phyloP scores from a whole-genome alignment of 1,140 invertebrate genomes.

The roundworm (Caenorhabditis elegans) region WBcel235 BX284606.5:8469001-8469500 shows the following conservation, averaged over 20 bases:
- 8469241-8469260: constrained; percentile 61
- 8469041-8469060: neutral
- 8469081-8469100: constrained; percentile 53
- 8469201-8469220: constrained; percentile 57
- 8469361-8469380: too few relatives aligned
- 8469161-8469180: constrained; percentile 29
- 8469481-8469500: constrained; percentile 63
- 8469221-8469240: constrained; percentile 60
- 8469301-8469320: too few relatives aligned
- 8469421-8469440: too few relatives aligned
- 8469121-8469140: constrained; percentile 43
- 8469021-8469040: constrained; percentile 19
- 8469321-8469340: too few relatives aligned
- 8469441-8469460: too few relatives aligned
- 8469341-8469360: too few relatives aligned
- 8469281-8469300: too few relatives aligned
- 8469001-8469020: constrained; percentile 38
- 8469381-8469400: neutral
- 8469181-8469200: constrained; percentile 52
- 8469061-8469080: neutral
- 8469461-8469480: constrained; percentile 56
- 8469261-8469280: too few relatives aligned
- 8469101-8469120: constrained; percentile 57
- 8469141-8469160: neutral
- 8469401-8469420: too few relatives aligned